Conservation (phyloP, 2,113 vertebrate genomes). For the Chloroceryle aenea region DNA sequence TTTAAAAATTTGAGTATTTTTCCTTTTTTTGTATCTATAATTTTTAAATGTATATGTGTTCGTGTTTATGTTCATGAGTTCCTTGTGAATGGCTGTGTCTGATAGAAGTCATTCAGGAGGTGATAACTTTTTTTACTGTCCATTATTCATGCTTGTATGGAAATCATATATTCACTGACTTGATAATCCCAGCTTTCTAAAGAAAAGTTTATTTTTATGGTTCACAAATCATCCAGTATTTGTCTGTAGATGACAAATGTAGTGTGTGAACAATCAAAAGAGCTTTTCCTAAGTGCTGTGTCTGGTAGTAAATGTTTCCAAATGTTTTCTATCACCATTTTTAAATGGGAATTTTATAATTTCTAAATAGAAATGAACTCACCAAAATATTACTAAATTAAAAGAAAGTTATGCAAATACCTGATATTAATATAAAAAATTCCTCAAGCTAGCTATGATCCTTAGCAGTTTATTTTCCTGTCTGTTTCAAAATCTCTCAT, state of each 20-base stretch:
- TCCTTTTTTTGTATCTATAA: not conserved
- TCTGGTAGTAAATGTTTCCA: not conserved
- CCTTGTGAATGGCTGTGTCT: not conserved
- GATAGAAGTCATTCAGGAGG: not conserved
- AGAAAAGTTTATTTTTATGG: not conserved
- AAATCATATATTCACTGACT: not conserved
- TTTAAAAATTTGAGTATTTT: not conserved
- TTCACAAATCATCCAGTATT: not conserved
- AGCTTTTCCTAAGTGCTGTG: not conserved
- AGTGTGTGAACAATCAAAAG: not conserved
- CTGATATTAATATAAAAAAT: not conserved
- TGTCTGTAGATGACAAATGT: not conserved
- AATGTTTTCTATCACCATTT: not conserved
- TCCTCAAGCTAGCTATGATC: not conserved
- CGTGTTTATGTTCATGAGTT: not conserved
- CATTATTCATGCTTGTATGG: not conserved
- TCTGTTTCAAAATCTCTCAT: slow-evolving; percentile 8
- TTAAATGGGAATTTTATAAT: not conserved
- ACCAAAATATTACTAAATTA: not conserved
- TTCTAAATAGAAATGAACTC: not conserved
- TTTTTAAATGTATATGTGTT: not conserved
- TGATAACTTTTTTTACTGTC: not conserved
- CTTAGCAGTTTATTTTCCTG: not conserved
- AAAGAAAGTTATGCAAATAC: not conserved
- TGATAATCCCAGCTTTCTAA: not conserved